Evolutionary conservation across 2,797 vertebrate species (phyloP), one percentile per base, ranked within the genome.

Genomic region (Myotis pilosus): DNA sequence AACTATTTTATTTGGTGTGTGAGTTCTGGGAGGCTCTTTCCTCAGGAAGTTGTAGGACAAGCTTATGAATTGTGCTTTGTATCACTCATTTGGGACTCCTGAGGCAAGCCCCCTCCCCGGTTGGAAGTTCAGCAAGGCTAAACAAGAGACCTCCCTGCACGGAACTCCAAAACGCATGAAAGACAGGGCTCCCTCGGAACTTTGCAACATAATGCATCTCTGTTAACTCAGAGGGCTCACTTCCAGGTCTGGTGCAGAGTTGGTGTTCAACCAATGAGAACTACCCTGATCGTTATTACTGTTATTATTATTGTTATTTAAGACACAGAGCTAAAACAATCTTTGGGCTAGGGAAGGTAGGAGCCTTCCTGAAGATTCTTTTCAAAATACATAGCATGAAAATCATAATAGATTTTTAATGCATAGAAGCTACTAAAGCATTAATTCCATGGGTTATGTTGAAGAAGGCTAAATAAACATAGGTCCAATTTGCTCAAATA

Each of bases 31-130:
- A 95, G 87, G 25, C 36, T 87, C 57, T 96, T 97, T 96, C 83
- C 91, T 96, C 92, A 93, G 95, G 95, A 96, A 96, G 83, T 96
- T 97, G 94, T 95, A 82, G 60, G 94, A 95, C 93, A 97, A 96
- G 93, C 71, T 96, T 96, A 93, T 92, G 93, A 94, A 95, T 83
- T 78, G 90, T 81, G 66, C 75, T 87, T 95, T 95, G 72, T 76
- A 64, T 95, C 79, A 86, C 57, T 96, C 95, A 88, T 62, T 55
- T 80, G 95, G 82, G 90, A 94, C 86, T 69, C 60, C 88, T 0
- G 19, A 90, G n/a, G 28, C 71, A 87, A 81, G 41, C 62, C 55
- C 28, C 69, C 36, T 89, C 93, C 93, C 94, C 41, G 3, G 66
- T 23, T 64, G 57, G 72, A 89, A 75, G 62, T 92, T 91, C 72